Conservation (phyloP, 2,888 invertebrate species). For the Nomada ferruginata region DNA sequence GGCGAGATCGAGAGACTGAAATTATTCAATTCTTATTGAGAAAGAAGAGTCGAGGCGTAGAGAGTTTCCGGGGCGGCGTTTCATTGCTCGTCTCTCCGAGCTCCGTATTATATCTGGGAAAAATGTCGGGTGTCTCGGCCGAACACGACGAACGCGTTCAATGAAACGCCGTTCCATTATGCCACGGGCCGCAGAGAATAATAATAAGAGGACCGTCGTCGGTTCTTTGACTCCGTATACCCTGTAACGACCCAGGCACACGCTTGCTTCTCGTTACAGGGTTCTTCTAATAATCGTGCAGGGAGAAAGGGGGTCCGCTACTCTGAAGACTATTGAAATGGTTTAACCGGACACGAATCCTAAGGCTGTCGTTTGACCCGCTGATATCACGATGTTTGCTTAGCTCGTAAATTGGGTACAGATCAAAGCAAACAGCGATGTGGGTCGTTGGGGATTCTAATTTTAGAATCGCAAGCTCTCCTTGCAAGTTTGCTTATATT, state of each 20-base stretch:
- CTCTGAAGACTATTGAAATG: neutral
- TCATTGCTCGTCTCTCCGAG: neutral
- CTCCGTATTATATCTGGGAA: conserved; percentile 27
- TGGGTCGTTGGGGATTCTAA: conserved; percentile 22
- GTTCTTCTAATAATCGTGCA: conserved; percentile 23
- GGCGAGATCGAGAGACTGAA: conserved; percentile 18
- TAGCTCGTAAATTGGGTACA: conserved; percentile 17
- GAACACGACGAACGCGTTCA: conserved; percentile 36
- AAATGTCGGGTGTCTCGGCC: conserved; percentile 34
- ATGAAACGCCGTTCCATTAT: conserved; percentile 53
- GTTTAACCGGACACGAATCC: neutral
- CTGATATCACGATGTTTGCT: neutral
- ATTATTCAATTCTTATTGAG: too few species aligned
- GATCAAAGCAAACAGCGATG: conserved; percentile 4
- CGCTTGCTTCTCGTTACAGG: conserved; percentile 26
- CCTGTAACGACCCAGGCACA: conserved; percentile 23
- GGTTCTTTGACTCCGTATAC: conserved; percentile 50
- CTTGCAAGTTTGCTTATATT: neutral
- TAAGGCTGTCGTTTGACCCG: neutral
- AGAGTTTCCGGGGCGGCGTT: neutral
- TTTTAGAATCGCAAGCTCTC: neutral
- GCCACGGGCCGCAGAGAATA: conserved; percentile 49
- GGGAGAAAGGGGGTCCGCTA: neutral
- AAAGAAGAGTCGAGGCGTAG: too few species aligned
- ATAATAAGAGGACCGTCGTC: conserved; percentile 56